Evolutionary conservation across 2,888 invertebrate genomes (phyloP).

Genomic region (Eilema sororculum): DNA sequence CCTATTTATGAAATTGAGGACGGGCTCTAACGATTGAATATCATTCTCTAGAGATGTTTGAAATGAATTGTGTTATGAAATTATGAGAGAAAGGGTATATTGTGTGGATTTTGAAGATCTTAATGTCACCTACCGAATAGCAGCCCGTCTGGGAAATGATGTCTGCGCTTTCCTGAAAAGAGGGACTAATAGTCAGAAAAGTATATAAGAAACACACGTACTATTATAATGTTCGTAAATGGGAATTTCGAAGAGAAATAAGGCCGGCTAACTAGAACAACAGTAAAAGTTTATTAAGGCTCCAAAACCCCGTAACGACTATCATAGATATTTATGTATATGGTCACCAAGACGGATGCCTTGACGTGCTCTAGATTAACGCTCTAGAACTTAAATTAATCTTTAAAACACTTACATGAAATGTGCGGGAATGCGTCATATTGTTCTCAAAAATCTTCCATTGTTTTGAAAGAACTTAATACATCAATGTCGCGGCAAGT

Average conservation of each 20-base stretch:
- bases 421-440: slow-evolving; percentile 26
- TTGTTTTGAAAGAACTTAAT: slow-evolving; percentile 44
- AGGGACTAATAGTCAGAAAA: too few relatives aligned
- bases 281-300: too few relatives aligned
- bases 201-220: too few relatives aligned
- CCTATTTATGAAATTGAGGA: slow-evolving; percentile 35
- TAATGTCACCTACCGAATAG: background rate
- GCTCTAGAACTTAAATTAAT: background rate
- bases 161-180: background rate
- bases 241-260: too few relatives aligned
- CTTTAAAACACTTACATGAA: background rate
- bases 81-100: background rate
- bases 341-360: too few relatives aligned
- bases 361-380: too few relatives aligned
- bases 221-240: too few relatives aligned
- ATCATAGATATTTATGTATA: too few relatives aligned
- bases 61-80: slow-evolving; percentile 6
- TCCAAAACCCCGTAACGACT: too few relatives aligned
- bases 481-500: slow-evolving; percentile 51
- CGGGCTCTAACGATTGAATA: slow-evolving; percentile 19
- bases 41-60: slow-evolving; percentile 3
- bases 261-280: too few relatives aligned
- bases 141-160: background rate
- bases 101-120: background rate
- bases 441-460: slow-evolving; percentile 32